These are phyloP conservation scores for Amniataba percoides DNA, from an alignment of 2,797 vertebrate genomes.

Conservation along the genomic window DNA sequence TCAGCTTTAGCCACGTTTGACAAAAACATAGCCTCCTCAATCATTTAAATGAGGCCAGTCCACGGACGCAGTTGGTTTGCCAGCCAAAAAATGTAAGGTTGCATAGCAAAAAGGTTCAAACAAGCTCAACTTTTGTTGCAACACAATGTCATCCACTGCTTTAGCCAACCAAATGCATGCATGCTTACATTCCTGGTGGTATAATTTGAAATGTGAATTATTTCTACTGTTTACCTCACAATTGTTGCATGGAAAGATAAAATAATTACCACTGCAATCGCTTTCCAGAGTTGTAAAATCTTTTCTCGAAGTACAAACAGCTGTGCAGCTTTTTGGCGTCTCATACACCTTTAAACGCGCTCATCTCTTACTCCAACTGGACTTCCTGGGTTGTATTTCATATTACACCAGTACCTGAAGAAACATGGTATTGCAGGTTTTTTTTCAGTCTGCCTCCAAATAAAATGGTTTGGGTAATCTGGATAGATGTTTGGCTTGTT, in stretches of 20 bases:
- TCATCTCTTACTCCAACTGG: background rate
- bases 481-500: conserved; percentile 12
- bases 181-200: background rate
- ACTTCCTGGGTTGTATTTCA: conserved; percentile 20
- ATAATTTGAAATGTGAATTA: background rate
- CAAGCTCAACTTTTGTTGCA: background rate
- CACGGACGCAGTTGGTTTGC: background rate
- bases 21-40: background rate
- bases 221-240: background rate
- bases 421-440: background rate
- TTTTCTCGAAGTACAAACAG: conserved; percentile 1
- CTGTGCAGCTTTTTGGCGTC: background rate
- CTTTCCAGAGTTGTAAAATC: background rate
- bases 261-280: conserved; percentile 2
- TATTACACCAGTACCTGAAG: conserved; percentile 4
- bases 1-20: background rate
- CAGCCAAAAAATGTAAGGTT: background rate
- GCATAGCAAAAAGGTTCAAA: background rate
- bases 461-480: conserved; percentile 10
- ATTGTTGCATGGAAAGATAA: background rate
- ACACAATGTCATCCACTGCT: background rate
- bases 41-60: conserved; percentile 10
- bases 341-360: conserved; percentile 19
- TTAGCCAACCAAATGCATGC: conserved; percentile 5
- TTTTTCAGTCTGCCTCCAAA: background rate